Conservation (phyloP, 2,888 invertebrate genomes). For the Pogonocherus hispidulus region DNA sequence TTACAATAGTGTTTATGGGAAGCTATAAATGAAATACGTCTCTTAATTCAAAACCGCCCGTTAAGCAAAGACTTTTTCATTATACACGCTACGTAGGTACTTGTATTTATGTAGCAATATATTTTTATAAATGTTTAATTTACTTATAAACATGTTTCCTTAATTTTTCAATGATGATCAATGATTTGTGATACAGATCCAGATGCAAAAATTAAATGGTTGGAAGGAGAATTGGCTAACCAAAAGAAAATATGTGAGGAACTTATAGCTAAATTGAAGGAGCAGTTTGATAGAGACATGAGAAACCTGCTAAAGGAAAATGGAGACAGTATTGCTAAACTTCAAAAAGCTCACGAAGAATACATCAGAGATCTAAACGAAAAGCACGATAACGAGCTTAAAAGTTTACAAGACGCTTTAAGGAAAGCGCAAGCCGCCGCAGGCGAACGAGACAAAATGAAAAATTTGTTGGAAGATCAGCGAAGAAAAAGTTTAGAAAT, state of each 20-base stretch:
- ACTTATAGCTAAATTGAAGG: slow-evolving; percentile 67
- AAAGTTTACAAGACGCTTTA: slow-evolving; percentile 45
- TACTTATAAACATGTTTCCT: no score
- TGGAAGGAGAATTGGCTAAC: slow-evolving; percentile 48
- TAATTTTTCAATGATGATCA: no score
- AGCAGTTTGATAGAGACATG: slow-evolving; percentile 72
- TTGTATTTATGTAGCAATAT: no score
- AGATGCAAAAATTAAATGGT: slow-evolving; percentile 21
- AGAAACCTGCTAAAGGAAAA: slow-evolving; percentile 71
- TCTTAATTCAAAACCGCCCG: no score
- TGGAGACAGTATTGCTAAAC: slow-evolving; percentile 71
- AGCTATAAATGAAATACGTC: no score
- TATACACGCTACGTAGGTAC: no score
- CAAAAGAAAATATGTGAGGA: slow-evolving; percentile 60
- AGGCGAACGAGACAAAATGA: slow-evolving; percentile 45
- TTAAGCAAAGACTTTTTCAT: no score
- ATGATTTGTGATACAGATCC: neutral
- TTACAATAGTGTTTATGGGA: no score
- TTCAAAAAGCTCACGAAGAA: slow-evolving; percentile 72
- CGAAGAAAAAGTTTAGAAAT: slow-evolving; percentile 51
- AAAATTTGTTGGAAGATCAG: slow-evolving; percentile 50
- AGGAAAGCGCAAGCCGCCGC: slow-evolving; percentile 33
- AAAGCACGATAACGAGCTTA: slow-evolving; percentile 71
- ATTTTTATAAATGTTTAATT: no score
- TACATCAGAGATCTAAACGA: slow-evolving; percentile 69